Conservation (phyloP, 2,797 vertebrate species). For the Rhabdophis nuchalis region DNA sequence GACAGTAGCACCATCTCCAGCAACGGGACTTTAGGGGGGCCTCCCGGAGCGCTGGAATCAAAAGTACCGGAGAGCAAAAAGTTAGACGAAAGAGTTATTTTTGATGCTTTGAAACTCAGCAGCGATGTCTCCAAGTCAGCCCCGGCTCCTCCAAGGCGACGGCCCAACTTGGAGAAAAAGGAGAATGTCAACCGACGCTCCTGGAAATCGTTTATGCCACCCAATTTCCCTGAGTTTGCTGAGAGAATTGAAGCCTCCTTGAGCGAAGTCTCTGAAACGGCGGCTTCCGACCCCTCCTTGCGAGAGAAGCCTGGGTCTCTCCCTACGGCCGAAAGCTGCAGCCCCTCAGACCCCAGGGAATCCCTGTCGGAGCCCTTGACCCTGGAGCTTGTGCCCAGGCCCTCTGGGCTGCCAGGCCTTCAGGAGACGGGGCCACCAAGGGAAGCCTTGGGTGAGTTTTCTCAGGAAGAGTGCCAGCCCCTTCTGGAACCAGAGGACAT, state of each 20-base stretch:
- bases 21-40: constrained; percentile 90
- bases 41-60: constrained; percentile 79
- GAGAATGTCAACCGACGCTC: constrained; percentile 93
- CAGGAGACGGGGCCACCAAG: constrained; percentile 54
- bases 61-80: constrained; percentile 78
- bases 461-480: constrained; percentile 62
- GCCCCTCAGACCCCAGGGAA: constrained; percentile 55
- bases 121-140: constrained; percentile 84
- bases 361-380: constrained; percentile 65
- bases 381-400: constrained; percentile 66
- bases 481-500: constrained; percentile 50
- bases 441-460: constrained; percentile 45
- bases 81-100: constrained; percentile 93
- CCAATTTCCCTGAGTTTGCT: constrained; percentile 91
- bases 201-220: constrained; percentile 96
- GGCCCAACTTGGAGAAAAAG: constrained; percentile 75
- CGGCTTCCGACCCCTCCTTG: constrained; percentile 72
- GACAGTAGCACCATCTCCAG: constrained; percentile 91
- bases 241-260: constrained; percentile 88
- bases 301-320: constrained; percentile 83
- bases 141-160: constrained; percentile 72
- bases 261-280: constrained; percentile 77
- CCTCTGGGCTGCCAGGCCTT: constrained; percentile 49
- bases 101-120: constrained; percentile 92
- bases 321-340: constrained; percentile 62